A percentile compares a stretch with the other conserved stretches of the same genome.
phyloP scores from a whole-genome alignment of 2,113 vertebrate species.

The Neodontobutis hainanensis region DNA sequence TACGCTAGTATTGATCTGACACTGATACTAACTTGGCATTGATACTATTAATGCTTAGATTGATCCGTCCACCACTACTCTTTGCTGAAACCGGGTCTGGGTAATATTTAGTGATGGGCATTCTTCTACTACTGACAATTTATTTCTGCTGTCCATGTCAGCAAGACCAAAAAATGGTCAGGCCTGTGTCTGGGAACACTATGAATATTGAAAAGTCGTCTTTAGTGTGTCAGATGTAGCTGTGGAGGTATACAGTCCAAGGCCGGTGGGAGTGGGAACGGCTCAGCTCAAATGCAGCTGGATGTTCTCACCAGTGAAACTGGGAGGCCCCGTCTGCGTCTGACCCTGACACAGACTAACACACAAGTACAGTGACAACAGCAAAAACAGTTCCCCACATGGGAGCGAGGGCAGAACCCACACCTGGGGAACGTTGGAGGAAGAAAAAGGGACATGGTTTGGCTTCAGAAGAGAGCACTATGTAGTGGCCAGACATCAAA shows the following conservation, averaged over 20 bases:
- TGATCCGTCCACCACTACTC: no score
- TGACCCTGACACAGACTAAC: constrained; percentile 1
- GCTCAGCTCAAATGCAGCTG: constrained; percentile 60
- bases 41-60: no score
- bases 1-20: no score
- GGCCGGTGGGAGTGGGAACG: constrained; percentile 56
- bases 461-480: constrained; percentile 3
- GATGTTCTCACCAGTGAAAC: constrained; percentile 47
- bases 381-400: neutral
- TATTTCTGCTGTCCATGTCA: neutral
- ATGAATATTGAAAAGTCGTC: constrained; percentile 15
- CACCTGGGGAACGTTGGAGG: constrained; percentile 9
- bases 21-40: no score
- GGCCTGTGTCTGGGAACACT: neutral
- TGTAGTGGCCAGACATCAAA: neutral
- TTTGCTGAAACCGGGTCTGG: neutral
- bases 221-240: constrained; percentile 11
- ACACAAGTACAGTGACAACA: constrained; percentile 27
- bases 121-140: no score
- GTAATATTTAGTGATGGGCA: constrained; percentile 5
- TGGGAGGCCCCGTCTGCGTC: neutral
- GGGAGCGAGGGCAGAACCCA: neutral
- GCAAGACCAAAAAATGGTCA: neutral
- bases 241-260: constrained; percentile 45
- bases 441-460: constrained; percentile 3